A percentile compares a stretch with the other conserved stretches of the same genome.
These are phyloP conservation scores for Octopus sinensis DNA, from an alignment of 1,140 invertebrate species.

Conservation along the genomic window DNA sequence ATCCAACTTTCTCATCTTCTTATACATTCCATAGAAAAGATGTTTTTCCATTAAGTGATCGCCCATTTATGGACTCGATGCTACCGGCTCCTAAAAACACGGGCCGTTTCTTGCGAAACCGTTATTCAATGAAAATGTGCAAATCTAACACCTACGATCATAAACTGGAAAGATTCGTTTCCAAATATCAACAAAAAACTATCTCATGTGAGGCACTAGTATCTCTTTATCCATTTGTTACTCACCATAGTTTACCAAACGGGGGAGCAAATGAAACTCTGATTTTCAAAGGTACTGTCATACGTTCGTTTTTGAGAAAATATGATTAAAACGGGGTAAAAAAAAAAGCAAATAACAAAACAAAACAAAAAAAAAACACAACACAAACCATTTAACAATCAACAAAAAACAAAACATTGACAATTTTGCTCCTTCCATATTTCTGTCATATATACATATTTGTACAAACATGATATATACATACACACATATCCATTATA, in stretches of 20 bases:
- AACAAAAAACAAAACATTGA: no score
- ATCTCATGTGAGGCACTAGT: neutral
- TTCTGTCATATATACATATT: no score
- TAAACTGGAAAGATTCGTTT: slow-evolving; percentile 11
- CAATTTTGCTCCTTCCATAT: no score
- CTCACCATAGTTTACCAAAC: neutral
- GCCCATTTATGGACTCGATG: slow-evolving; percentile 25
- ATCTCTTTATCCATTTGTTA: neutral
- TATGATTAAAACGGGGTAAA: no score
- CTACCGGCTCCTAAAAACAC: slow-evolving; percentile 28
- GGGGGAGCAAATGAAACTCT: neutral
- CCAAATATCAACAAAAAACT: neutral
- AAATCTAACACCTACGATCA: slow-evolving; percentile 26
- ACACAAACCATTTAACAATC: no score
- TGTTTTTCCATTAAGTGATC: slow-evolving; percentile 27
- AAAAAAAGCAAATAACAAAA: no score
- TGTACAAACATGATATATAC: no score
- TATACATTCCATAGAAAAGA: slow-evolving; percentile 18
- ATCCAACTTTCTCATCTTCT: slow-evolving; percentile 10
- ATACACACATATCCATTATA: no score
- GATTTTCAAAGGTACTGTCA: neutral
- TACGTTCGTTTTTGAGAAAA: neutral
- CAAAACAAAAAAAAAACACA: no score
- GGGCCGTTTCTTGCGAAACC: slow-evolving; percentile 8
- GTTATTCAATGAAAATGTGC: slow-evolving; percentile 24